phyloP scores from a whole-genome alignment of 1,140 invertebrate species.

The Heliconius nattereri region DNA sequence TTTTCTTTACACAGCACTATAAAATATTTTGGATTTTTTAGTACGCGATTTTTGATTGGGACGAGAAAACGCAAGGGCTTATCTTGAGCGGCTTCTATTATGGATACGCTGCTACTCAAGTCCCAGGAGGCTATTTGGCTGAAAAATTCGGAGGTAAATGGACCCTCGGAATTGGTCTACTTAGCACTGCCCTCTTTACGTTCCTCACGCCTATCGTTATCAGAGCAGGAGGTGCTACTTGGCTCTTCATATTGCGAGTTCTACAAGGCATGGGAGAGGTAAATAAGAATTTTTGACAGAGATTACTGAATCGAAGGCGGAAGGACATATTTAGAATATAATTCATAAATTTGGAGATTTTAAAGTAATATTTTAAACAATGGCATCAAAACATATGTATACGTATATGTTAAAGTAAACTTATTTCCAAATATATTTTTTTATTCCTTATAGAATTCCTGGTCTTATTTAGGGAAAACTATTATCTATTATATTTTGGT shows the following conservation, averaged over 20 bases:
- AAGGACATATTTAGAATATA: not conserved
- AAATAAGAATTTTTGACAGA: conserved; percentile 24
- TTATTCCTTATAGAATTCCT: too few relatives aligned
- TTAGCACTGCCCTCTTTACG: conserved; percentile 84
- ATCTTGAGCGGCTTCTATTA: conserved; percentile 84
- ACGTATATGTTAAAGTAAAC: too few relatives aligned
- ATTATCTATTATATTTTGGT: conserved; percentile 20
- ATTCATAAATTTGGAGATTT: not conserved
- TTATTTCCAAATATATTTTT: too few relatives aligned
- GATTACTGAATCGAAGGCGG: conserved; percentile 7
- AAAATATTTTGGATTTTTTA: conserved; percentile 43
- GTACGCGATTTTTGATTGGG: conserved; percentile 82
- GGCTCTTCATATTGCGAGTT: conserved; percentile 84
- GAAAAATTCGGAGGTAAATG: conserved; percentile 83
- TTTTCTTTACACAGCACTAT: not conserved
- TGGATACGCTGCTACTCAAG: conserved; percentile 84
- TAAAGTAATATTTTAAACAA: conserved; percentile 74
- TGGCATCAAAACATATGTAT: conserved; percentile 62
- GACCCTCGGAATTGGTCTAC: conserved; percentile 83
- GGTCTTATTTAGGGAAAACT: too few relatives aligned
- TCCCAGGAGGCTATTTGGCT: conserved; percentile 83
- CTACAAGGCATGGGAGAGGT: conserved; percentile 87
- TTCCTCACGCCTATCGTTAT: conserved; percentile 81
- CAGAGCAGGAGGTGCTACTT: conserved; percentile 77
- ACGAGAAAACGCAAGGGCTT: conserved; percentile 82